Conservation (phyloP, 2,113 vertebrate genomes). For the Macquaria ambigua region DNA sequence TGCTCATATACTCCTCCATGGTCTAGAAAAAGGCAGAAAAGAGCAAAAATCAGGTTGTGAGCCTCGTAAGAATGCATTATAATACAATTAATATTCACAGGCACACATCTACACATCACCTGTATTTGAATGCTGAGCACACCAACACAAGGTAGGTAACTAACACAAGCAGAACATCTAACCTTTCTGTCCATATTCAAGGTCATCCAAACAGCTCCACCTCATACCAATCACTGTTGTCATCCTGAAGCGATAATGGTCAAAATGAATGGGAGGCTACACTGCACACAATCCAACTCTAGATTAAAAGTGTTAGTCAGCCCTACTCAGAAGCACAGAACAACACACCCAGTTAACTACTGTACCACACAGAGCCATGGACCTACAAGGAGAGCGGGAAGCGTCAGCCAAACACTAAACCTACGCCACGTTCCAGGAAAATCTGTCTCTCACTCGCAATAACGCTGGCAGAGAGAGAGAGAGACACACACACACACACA, state of each 20-base stretch:
- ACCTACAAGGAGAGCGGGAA: slow-evolving; percentile 52
- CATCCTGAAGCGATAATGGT: slow-evolving; percentile 83
- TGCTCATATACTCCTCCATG: slow-evolving; percentile 89
- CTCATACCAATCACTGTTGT: slow-evolving; percentile 84
- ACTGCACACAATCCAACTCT: slow-evolving; percentile 63
- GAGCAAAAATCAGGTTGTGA: background rate
- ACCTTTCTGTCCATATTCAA: slow-evolving; percentile 86
- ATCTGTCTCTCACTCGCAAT: slow-evolving; percentile 67
- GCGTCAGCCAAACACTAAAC: slow-evolving; percentile 55
- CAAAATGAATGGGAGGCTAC: slow-evolving; percentile 79
- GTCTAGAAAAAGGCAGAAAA: slow-evolving; percentile 72
- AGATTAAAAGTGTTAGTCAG: slow-evolving; percentile 74
- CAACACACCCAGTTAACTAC: slow-evolving; percentile 66
- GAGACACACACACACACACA: slow-evolving; percentile 22
- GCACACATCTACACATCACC: slow-evolving; percentile 64
- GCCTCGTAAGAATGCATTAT: background rate
- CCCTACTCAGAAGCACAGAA: slow-evolving; percentile 58
- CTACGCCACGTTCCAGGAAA: slow-evolving; percentile 40
- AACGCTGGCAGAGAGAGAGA: slow-evolving; percentile 54
- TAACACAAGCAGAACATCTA: slow-evolving; percentile 82
- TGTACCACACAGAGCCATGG: slow-evolving; percentile 63
- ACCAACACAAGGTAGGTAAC: slow-evolving; percentile 61
- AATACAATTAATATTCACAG: slow-evolving; percentile 45
- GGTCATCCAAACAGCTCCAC: slow-evolving; percentile 86
- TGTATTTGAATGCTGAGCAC: slow-evolving; percentile 63